Evolutionary conservation across 2,113 vertebrate genomes (phyloP).

Genomic region (Rattus norvegicus): GRCr8 NC_086027.1:56879001-56879500

Average conservation of each 20-base stretch:
- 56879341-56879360: slow-evolving; percentile 10
- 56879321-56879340: background rate
- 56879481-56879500: background rate
- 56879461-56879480: background rate
- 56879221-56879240: background rate
- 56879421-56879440: background rate
- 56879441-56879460: background rate
- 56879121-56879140: slow-evolving; percentile 47
- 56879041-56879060: slow-evolving; percentile 85
- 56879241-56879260: background rate
- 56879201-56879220: slow-evolving; percentile 44
- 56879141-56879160: slow-evolving; percentile 74
- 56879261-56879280: slow-evolving; percentile 34
- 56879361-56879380: background rate
- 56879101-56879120: slow-evolving; percentile 37
- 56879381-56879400: slow-evolving; percentile 26
- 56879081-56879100: background rate
- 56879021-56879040: slow-evolving; percentile 99
- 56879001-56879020: slow-evolving; percentile 99
- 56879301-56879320: background rate
- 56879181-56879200: slow-evolving; percentile 20
- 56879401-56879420: background rate
- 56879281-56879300: slow-evolving; percentile 18
- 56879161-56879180: slow-evolving; percentile 65
- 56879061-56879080: slow-evolving; percentile 45